Evolutionary conservation across 2,888 invertebrate genomes (phyloP), one percentile per base, ranked within the genome.

Genomic region (Ypsolopha scabrella): DNA sequence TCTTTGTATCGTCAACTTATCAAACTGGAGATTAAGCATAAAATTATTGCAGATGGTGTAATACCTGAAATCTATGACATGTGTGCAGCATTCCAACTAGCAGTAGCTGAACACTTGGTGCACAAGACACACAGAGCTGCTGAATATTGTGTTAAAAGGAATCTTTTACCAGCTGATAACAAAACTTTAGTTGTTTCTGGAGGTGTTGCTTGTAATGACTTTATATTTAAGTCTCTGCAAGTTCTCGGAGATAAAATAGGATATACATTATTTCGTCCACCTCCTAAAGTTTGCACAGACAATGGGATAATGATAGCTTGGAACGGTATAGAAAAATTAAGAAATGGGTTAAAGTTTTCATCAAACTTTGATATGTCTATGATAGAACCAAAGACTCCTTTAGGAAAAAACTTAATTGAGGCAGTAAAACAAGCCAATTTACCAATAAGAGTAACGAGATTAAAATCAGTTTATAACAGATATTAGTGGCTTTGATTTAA

Each of bases 281-380:
- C 96, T 3, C 91, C 93, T 24, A 88, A 89, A 65, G 88, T 97
- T 8, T 99, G 99, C 72, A 97, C 97, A 0, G 99, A 99, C 74
- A 99, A 99, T 88, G 99, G 99, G 7, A 90, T 97, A 37, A 99
- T 99, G 99, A 95, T 99, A 63, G 99, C 99, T 13, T 99, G 99
- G 98, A 98, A 98, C 88, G 98, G 96, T 7, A 86, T 97, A 50
- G 98, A 98, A 79, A 93, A 91, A 74, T 88, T 90, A 61, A 76
- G 66, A 52, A 73, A 71, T 33, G 71, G 88, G 13, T 62, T 62
- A 55, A 87, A 87, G 50, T 58, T 83, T 53, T 54, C 70, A 39
- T 64, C 61, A 46, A 85, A 91, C 66, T 85, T 92, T 48, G 88
- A 92, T 55, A 60, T 86, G 13, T 75, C 94, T 11, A 88, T 90